Evolutionary conservation across 2,113 vertebrate genomes (phyloP), one percentile per base, ranked within the genome.

Genomic region (Fulmarus glacialis): DNA sequence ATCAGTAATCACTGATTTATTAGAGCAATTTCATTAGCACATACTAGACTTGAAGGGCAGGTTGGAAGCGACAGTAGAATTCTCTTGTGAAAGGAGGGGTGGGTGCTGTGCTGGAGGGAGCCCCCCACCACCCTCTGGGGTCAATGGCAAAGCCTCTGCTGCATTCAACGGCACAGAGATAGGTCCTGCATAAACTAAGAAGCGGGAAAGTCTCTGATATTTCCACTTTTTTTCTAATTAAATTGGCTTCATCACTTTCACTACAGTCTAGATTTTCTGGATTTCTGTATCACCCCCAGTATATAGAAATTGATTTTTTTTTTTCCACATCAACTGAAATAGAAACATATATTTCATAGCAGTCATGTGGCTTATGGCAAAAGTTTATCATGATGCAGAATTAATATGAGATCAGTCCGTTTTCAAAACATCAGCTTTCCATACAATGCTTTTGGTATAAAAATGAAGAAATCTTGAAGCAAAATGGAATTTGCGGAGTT

Each of bases 51-150:
- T 56, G 84, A 85, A 81, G 42, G 53, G 80, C 56, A 67, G 64
- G 36, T 45, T 36, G 50, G 43, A 30, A 66, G 45, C 27, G 23
- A 9, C 15, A 63, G 29, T 1, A 43, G 67, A 74, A 34, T 8
- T 79, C 71, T 78, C n/a, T 19, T 10, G 5, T 23, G 66, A 78
- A 75, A 55, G n/a, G 15, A 77, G 22, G 21, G 22, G 9, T 50
- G 40, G 43, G 36, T 66, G 70, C 38, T 52, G 48, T 67, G n/a
- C 63, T 59, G 59, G 32, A 34, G 2, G 30, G 22, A 36, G 17
- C 21, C 1, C 11, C 11, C 50, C 1, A 0, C 5, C 42, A 15
- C 58, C 48, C 15, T 16, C 36, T 7, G 15, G 17, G 38, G 12
- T 17, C 66, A 40, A 12, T 8, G 26, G 22, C 29, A 85, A 56